These are phyloP conservation scores for Rotaria socialis DNA, from an alignment of 2,888 invertebrate genomes.

Conservation along the genomic window DNA sequence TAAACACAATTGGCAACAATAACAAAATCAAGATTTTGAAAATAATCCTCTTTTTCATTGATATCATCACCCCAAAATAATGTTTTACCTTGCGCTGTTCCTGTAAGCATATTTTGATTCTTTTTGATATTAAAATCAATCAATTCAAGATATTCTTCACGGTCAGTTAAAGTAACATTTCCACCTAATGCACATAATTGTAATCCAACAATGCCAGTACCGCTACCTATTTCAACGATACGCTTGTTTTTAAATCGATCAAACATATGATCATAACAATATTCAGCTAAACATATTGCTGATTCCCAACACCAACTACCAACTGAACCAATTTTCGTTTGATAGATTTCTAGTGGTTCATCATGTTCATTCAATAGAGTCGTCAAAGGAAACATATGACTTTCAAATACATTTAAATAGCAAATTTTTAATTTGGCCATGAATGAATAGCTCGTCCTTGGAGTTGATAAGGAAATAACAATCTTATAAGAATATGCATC, in stretches of 20 bases:
- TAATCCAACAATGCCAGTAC: slow-evolving; percentile 17
- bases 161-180: slow-evolving; percentile 4
- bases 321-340: neutral
- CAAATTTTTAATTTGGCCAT: slow-evolving; percentile 6
- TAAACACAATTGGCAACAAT: slow-evolving; percentile 26
- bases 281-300: neutral
- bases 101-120: neutral
- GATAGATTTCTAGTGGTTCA: neutral
- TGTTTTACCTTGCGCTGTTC: neutral
- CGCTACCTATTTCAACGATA: slow-evolving; percentile 13
- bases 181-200: slow-evolving; percentile 1
- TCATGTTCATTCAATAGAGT: neutral
- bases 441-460: neutral
- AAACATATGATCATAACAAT: slow-evolving; percentile 34
- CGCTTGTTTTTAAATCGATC: neutral
- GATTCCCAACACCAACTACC: slow-evolving; percentile 28
- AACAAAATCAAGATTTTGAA: slow-evolving; percentile 9
- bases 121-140: slow-evolving; percentile 14
- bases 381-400: neutral
- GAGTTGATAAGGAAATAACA: neutral
- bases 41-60: neutral
- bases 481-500: neutral
- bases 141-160: slow-evolving; percentile 27
- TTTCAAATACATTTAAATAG: slow-evolving; percentile 28
- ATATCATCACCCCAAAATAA: slow-evolving; percentile 6